Base-by-base conservation (phyloP, 2,888 invertebrate species). In the Napeogenes inachia region DNA sequence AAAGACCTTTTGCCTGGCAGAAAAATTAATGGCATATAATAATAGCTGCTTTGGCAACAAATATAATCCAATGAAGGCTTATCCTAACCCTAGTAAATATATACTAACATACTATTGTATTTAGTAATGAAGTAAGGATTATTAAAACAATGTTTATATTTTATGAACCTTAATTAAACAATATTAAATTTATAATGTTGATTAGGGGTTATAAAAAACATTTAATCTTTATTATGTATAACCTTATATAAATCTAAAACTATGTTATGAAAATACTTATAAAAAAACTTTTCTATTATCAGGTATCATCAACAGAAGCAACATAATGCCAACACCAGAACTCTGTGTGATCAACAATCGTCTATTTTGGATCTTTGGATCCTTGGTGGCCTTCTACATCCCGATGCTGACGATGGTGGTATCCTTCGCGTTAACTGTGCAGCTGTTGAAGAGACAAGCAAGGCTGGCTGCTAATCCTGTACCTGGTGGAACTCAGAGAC, bases 361-460 rank as follows among this genome's bases (percentile, higher is more conserved):
- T 4, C 92, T 95, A 42, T 96, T 96, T 85, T 96, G 96, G 92
- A 95, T 97, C 59, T 96, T 97, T 82, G 98, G 98, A 30, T 98
- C 98, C 0, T 88, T 98, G 77, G 94, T 97, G 62, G 97, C 98
- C 45, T 99, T 99, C 89, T 98, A 98, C 91, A 95, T 98, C 70
- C 98, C 98, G 4, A 97, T 98, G 94, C 91, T 97, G 70, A 96
- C 97, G 73, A 98, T 99, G 98, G 95, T 98, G 66, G 94, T 96
- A 62, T 96, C 97, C 1, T 98, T 98, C 79, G 94, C 96, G 0
- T 91, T 98, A 64, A 98, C 98, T 1, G 96, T 98, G 38, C 95
- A 96, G 70, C 89, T 98, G 70, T 90, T 98, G 71, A 93, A 96
- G 73, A 93, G 95, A 68, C 95, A 96, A 75, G 96, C 96, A 0